phyloP scores from a whole-genome alignment of 2,797 vertebrate genomes.

The Eulemur mongoz region DNA sequence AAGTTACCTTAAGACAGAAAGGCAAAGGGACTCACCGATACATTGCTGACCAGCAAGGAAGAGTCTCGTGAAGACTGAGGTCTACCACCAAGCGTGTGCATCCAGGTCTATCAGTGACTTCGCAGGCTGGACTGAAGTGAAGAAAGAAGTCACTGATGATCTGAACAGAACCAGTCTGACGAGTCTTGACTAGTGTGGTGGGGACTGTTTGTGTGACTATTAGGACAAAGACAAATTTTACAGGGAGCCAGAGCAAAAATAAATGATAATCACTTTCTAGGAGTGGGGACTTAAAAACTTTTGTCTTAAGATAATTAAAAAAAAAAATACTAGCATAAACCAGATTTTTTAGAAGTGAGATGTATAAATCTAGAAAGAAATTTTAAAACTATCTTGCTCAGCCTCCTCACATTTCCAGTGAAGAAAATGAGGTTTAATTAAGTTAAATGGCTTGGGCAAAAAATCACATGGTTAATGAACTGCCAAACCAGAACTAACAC shows the following conservation, averaged over 20 bases:
- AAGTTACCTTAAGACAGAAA: neutral
- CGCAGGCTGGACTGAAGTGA: conserved; percentile 15
- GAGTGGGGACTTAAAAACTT: neutral
- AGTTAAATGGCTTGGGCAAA: neutral
- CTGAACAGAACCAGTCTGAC: conserved; percentile 73
- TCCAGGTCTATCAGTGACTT: conserved; percentile 25
- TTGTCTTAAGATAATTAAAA: neutral
- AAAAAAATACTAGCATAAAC: neutral
- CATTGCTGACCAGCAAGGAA: conserved; percentile 61
- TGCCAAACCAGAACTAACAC: neutral
- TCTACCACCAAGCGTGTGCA: neutral
- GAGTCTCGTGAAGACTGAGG: neutral
- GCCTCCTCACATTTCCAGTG: neutral
- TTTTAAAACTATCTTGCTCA: neutral
- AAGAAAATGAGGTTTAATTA: conserved; percentile 36
- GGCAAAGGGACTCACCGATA: conserved; percentile 67
- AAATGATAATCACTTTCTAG: conserved; percentile 60
- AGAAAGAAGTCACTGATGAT: conserved; percentile 64
- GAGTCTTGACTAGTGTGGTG: neutral
- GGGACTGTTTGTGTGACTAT: conserved; percentile 34
- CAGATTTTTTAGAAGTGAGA: neutral
- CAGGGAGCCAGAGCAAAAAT: neutral
- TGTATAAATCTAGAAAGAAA: conserved; percentile 1
- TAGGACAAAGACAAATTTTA: conserved; percentile 53
- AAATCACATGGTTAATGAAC: neutral